These are phyloP conservation scores for Drosophila rufa DNA, from an alignment of 1,140 invertebrate species.

Conservation along the genomic window DNA sequence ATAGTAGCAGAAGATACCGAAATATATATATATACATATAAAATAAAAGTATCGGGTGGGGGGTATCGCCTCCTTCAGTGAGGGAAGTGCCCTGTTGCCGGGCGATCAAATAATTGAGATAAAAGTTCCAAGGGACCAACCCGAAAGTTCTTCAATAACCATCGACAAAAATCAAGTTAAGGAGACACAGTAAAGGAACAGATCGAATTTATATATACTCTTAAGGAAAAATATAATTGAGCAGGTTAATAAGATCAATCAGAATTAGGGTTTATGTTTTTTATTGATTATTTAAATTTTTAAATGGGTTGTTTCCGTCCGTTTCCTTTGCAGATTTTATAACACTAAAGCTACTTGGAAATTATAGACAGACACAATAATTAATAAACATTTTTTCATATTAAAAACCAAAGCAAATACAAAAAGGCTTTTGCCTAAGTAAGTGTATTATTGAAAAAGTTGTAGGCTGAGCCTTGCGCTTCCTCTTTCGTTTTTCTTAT, in stretches of 20 bases:
- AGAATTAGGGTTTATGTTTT: not conserved
- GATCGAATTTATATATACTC: conserved; percentile 17
- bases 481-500: conserved; percentile 8
- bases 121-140: conserved; percentile 50
- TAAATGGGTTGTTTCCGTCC: not conserved
- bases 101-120: conserved; percentile 79
- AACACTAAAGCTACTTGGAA: too few relatives aligned
- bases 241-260: too few relatives aligned
- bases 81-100: conserved; percentile 9
- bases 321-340: too few relatives aligned
- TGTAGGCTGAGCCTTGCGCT: conserved; percentile 72
- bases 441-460: conserved; percentile 45
- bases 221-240: not conserved
- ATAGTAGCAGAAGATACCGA: conserved; percentile 1
- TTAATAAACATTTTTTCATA: not conserved
- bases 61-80: conserved; percentile 2
- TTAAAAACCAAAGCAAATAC: not conserved
- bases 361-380: too few relatives aligned
- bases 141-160: conserved; percentile 27
- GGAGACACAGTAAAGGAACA: too few relatives aligned
- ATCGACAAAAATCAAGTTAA: conserved; percentile 25
- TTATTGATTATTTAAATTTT: not conserved
- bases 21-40: not conserved
- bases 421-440: not conserved
- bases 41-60: not conserved